Conservation (phyloP, 2,888 invertebrate species). For the Lasioglossum calceatum region DNA sequence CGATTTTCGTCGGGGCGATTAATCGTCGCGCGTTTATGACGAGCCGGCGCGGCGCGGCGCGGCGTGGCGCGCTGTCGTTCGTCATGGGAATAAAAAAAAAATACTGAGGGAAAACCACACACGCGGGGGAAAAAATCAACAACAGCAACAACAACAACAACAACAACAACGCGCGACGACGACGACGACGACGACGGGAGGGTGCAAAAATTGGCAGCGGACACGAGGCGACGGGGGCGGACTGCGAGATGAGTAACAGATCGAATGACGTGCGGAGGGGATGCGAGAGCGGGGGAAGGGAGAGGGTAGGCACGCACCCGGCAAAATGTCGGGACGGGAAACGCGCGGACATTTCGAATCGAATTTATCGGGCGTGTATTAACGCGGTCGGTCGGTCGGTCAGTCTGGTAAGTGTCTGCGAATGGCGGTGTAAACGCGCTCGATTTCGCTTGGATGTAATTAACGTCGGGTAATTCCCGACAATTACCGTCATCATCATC, state of each 20-base stretch:
- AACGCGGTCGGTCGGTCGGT: constrained; percentile 64
- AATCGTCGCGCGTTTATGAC: constrained; percentile 70
- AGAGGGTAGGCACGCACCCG: constrained; percentile 5
- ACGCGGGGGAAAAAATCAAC: constrained; percentile 23
- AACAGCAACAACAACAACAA: constrained; percentile 29
- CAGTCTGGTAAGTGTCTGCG: constrained; percentile 70
- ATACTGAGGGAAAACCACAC: background rate
- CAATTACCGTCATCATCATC: constrained; percentile 74
- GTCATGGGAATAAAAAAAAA: constrained; percentile 48
- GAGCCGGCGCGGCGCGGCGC: constrained; percentile 40
- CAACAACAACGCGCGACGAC: background rate
- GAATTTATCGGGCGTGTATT: constrained; percentile 72
- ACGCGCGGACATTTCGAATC: constrained; percentile 56
- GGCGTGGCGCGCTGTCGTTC: constrained; percentile 31
- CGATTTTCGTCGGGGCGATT: constrained; percentile 57
- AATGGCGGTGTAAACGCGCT: constrained; percentile 67
- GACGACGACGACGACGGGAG: background rate
- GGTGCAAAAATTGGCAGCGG: constrained; percentile 30
- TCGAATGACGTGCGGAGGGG: constrained; percentile 44
- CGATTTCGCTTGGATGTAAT: constrained; percentile 67
- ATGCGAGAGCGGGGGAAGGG: background rate
- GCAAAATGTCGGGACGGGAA: constrained; percentile 59
- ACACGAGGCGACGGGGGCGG: constrained; percentile 16
- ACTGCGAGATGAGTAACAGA: constrained; percentile 59
- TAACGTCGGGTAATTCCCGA: constrained; percentile 72